Evolutionary conservation across 2,888 invertebrate species (phyloP).

Genomic region (Ariolimax columbianus): DNA sequence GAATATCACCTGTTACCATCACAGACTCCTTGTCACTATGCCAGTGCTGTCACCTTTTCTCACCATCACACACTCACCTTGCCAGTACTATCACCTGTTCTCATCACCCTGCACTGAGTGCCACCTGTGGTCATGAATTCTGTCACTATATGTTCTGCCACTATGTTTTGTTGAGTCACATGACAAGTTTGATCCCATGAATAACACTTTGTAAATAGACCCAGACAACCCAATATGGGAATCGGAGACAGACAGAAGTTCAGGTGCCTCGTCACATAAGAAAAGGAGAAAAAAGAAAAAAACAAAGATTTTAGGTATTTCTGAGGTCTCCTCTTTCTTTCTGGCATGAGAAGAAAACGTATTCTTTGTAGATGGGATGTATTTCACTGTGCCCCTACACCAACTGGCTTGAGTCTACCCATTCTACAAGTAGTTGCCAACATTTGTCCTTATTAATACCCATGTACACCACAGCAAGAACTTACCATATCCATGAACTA

Average conservation of each 20-base stretch:
- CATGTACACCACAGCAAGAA: not conserved
- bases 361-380: not conserved
- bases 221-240: conserved; percentile 47
- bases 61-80: not conserved
- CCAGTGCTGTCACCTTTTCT: not conserved
- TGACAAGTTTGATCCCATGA: conserved; percentile 1
- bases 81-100: not conserved
- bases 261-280: conserved; percentile 34
- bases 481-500: not conserved
- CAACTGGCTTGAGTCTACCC: not conserved
- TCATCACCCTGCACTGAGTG: no score
- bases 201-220: conserved; percentile 26
- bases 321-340: not conserved
- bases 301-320: conserved; percentile 30
- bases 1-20: not conserved
- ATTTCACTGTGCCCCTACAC: not conserved
- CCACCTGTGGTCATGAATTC: no score
- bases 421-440: not conserved
- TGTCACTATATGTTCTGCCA: not conserved
- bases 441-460: not conserved
- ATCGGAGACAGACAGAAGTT: conserved; percentile 50
- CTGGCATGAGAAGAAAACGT: not conserved
- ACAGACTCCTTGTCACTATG: not conserved
- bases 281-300: conserved; percentile 28
- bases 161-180: not conserved